phyloP scores from a whole-genome alignment of 2,888 invertebrate genomes.

The Cyclophora punctaria region DNA sequence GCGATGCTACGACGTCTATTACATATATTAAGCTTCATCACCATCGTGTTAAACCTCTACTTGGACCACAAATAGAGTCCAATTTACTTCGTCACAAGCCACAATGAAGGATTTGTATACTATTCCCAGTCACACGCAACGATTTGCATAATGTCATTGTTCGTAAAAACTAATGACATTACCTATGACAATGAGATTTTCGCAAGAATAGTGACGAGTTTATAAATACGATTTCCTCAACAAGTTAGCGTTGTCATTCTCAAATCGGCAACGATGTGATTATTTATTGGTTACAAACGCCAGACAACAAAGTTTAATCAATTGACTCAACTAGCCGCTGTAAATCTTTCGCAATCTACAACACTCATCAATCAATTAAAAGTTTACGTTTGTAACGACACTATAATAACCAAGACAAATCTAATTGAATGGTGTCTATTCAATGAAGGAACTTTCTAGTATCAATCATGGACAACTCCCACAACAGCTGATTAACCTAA shows the following conservation, averaged over 20 bases:
- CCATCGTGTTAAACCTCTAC: too few species aligned
- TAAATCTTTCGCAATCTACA: neutral
- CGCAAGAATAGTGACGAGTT: constrained; percentile 7
- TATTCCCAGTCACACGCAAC: constrained; percentile 48
- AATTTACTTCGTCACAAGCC: neutral
- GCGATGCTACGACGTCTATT: too few species aligned
- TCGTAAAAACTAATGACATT: constrained; percentile 26
- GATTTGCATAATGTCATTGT: constrained; percentile 49
- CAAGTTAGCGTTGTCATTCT: too few species aligned
- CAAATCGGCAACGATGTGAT: too few species aligned
- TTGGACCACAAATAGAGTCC: too few species aligned
- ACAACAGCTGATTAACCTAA: constrained; percentile 44
- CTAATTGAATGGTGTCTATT: constrained; percentile 5
- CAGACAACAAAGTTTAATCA: constrained; percentile 1
- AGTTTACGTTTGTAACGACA: too few species aligned
- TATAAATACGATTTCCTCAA: neutral
- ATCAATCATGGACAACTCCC: constrained; percentile 20
- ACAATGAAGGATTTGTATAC: constrained; percentile 5
- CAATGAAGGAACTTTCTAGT: constrained; percentile 26
- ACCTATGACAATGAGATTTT: constrained; percentile 6
- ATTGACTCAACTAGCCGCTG: neutral
- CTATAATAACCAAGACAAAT: neutral
- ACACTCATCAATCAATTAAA: too few species aligned
- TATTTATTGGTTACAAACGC: neutral
- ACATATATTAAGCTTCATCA: too few species aligned